Evolutionary conservation across 2,888 invertebrate species (phyloP).

Genomic region (Trypoxylon attenuatum): DNA sequence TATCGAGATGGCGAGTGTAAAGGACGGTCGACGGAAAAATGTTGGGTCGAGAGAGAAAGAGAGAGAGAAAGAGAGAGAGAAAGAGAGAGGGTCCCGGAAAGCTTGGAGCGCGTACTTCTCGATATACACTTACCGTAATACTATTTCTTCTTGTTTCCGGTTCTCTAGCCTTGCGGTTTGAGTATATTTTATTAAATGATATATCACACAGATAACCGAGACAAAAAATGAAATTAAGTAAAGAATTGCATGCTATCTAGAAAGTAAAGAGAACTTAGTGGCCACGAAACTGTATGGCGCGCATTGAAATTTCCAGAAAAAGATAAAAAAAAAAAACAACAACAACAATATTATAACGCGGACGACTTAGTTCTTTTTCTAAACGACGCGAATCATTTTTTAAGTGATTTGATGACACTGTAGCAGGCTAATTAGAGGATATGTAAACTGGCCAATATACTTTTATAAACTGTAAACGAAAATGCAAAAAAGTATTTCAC

Average conservation of each 20-base stretch:
- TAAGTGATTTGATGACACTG: conserved; percentile 37
- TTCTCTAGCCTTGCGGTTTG: conserved; percentile 45
- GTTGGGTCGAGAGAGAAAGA: not conserved
- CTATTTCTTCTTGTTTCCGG: conserved; percentile 45
- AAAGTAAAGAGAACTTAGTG: conserved; percentile 27
- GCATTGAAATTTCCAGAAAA: not conserved
- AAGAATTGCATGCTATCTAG: conserved; percentile 37
- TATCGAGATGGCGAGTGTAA: not conserved
- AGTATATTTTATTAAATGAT: conserved; percentile 41
- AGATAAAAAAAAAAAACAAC: not conserved
- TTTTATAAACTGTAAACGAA: conserved; percentile 48
- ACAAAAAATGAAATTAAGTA: conserved; percentile 26
- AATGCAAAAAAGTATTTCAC: conserved; percentile 47
- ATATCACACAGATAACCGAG: conserved; percentile 17
- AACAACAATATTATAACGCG: conserved; percentile 8
- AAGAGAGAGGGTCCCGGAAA: not conserved
- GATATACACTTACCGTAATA: conserved; percentile 14
- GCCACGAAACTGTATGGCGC: conserved; percentile 1
- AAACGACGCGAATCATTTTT: conserved; percentile 40
- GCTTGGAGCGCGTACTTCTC: conserved; percentile 6
- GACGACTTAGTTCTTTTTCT: conserved; percentile 38
- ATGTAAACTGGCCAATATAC: conserved; percentile 45
- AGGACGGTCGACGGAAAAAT: not conserved
- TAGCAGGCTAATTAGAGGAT: conserved; percentile 43
- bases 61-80: not conserved